Conservation (phyloP, 2,888 invertebrate genomes). For the Sialis fuliginosa region DNA sequence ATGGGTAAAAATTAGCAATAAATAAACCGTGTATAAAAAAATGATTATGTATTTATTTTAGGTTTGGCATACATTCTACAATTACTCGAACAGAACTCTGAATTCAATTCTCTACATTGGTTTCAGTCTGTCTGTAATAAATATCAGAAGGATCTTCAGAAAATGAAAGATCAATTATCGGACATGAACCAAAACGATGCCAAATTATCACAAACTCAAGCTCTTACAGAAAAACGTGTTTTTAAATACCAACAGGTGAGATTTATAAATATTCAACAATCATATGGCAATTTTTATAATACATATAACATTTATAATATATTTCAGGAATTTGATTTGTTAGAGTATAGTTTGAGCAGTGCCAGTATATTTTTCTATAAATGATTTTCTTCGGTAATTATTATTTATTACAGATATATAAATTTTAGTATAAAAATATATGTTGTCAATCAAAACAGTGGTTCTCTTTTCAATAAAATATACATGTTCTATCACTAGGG, state of each 20-base stretch:
- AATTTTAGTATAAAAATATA: no score
- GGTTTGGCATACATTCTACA: conserved; percentile 80
- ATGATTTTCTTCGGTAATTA: no score
- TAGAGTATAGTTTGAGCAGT: conserved; percentile 83
- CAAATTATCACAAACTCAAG: conserved; percentile 83
- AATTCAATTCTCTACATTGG: conserved; percentile 91
- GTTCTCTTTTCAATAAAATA: no score
- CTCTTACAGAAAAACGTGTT: conserved; percentile 73
- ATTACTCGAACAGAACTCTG: conserved; percentile 63
- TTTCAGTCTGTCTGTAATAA: conserved; percentile 71
- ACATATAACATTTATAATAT: conserved; percentile 14
- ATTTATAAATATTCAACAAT: conserved; percentile 5
- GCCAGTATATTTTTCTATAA: conserved; percentile 75
- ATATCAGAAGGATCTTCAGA: conserved; percentile 40
- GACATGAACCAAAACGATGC: conserved; percentile 46
- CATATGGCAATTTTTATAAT: neutral
- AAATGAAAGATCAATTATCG: conserved; percentile 32
- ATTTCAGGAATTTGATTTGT: conserved; percentile 70
- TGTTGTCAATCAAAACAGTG: no score
- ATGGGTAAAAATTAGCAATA: conserved; percentile 45
- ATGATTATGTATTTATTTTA: conserved; percentile 17
- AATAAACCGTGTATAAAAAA: neutral
- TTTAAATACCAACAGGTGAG: conserved; percentile 43
- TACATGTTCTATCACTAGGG: no score
- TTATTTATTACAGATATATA: no score